Evolutionary conservation across 30 jellyfish, hydroid and myxozoan genomes (phyloP), one percentile per base, ranked within the genome.

Genomic region (Aurelia sp.): DNA sequence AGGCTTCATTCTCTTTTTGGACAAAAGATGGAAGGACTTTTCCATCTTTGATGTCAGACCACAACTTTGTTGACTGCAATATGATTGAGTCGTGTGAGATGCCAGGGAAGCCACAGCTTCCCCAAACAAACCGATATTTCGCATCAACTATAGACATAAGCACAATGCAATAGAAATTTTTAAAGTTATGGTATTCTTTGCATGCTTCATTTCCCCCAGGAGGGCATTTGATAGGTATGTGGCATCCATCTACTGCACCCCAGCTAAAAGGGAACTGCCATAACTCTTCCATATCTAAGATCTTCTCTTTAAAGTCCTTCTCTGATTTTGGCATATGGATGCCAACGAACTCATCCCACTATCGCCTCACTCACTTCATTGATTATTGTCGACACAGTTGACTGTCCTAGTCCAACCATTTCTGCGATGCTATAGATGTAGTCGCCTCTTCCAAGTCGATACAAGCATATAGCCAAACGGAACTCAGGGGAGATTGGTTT

Each of bases 251-350:
- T n/a, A 77, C 79, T 51, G 96, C 96, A 21, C 85, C 78, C 96
- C 96, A 86, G 71, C 89, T 77, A 69, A 57, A 87, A 50, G 91
- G 96, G 60, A 87, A 87, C 91, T 87, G 96, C 96, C 96, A 87
- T n/a, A 1, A 21, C 68, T 65, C 76, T 65, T 65, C 50, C 76
- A 65, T 65, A 33, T 65, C 76, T 33, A 65, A 27, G 21, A 65
- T 65, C 53, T 76, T 51, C 52, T 76, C 17, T 20, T 24, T 76
- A 13, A 59, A 76, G 41, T 78, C 89, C 66, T 58, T 67, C 2
- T 59, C 68, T 11, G 91, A 12, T 63, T 17, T 24, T 31, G 91
- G 91, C 74, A 63, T 67, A 40, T 63, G 47, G 61, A 17, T 51
- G 18, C 31, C 13, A 21, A 81, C 73, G 16, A 1, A 44, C 19